Evolutionary conservation across 2,797 vertebrate genomes (phyloP).

Genomic region (Hozukius guyotensis): DNA sequence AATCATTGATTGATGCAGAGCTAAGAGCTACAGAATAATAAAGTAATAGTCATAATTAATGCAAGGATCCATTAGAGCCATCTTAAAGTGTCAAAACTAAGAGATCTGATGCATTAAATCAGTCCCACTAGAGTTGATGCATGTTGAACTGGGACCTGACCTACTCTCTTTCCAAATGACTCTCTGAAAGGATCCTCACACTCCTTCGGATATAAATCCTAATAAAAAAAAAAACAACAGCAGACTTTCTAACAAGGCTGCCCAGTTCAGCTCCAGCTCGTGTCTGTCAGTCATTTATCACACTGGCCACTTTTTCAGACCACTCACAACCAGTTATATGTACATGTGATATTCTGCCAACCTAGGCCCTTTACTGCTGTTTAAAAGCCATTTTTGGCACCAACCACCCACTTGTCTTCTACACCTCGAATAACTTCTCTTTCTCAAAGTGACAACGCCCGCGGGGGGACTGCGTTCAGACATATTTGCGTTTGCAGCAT

Average conservation of each 20-base stretch:
- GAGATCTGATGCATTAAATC: slow-evolving; percentile 28
- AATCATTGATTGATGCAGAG: slow-evolving; percentile 53
- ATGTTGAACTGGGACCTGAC: slow-evolving; percentile 15
- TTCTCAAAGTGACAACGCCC: slow-evolving; percentile 53
- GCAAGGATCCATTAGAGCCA: slow-evolving; percentile 61
- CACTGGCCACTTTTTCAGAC: slow-evolving; percentile 14
- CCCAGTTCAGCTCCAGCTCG: background rate
- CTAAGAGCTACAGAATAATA: slow-evolving; percentile 63
- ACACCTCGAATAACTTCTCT: slow-evolving; percentile 38
- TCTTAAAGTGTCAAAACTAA: slow-evolving; percentile 52
- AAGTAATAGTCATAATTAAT: slow-evolving; percentile 70
- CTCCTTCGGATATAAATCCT: background rate
- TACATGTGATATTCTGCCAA: slow-evolving; percentile 34
- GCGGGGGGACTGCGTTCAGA: slow-evolving; percentile 55
- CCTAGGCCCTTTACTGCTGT: slow-evolving; percentile 15
- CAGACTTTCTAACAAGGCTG: slow-evolving; percentile 7
- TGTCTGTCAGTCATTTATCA: slow-evolving; percentile 18
- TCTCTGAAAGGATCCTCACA: background rate
- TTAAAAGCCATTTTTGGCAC: slow-evolving; percentile 44
- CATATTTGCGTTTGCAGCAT: slow-evolving; percentile 64
- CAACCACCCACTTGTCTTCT: slow-evolving; percentile 21
- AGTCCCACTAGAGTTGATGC: slow-evolving; percentile 18
- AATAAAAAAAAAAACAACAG: slow-evolving; percentile 8
- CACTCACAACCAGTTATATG: slow-evolving; percentile 17
- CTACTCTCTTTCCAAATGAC: background rate